These are phyloP conservation scores for Ptychoptera contaminata DNA, from an alignment of 2,888 invertebrate genomes.

Conservation along the genomic window DNA sequence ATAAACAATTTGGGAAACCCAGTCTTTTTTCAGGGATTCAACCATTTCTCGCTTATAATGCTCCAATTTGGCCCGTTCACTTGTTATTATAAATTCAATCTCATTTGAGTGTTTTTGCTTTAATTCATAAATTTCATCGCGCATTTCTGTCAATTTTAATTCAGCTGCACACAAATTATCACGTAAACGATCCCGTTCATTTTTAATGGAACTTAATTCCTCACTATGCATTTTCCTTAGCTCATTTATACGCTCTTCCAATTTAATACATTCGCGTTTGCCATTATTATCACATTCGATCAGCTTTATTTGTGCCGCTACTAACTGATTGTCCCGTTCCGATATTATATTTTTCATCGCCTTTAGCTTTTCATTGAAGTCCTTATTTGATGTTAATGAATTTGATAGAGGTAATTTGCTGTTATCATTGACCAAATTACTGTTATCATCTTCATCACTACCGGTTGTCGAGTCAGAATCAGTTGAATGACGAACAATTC, in stretches of 20 bases:
- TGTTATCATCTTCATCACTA: conserved; percentile 17
- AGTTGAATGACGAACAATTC: conserved; percentile 24
- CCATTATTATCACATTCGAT: conserved; percentile 26
- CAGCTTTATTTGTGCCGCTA: conserved; percentile 24
- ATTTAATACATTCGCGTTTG: conserved; percentile 22
- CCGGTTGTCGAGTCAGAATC: conserved; percentile 18
- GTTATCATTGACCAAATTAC: conserved; percentile 12
- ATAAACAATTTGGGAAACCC: conserved; percentile 39
- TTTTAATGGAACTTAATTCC: conserved; percentile 18
- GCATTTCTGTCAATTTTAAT: conserved; percentile 20
- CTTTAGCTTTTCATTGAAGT: conserved; percentile 25
- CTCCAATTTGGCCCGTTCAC: conserved; percentile 18
- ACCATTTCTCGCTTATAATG: conserved; percentile 15
- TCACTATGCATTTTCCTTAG: conserved; percentile 12
- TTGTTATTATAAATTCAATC: conserved; percentile 17
- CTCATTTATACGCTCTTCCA: conserved; percentile 14
- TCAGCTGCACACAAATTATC: conserved; percentile 21
- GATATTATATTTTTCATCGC: conserved; percentile 29
- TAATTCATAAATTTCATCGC: conserved; percentile 19
- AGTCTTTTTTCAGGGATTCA: conserved; percentile 32
- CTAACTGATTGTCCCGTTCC: conserved; percentile 31
- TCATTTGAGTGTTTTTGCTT: conserved; percentile 19
- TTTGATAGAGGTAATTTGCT: conserved; percentile 17
- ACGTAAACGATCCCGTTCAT: conserved; percentile 14
- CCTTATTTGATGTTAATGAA: conserved; percentile 12